Percentiles rank a stretch among this genome's conserved stretches.
Conservation (phyloP, 2,797 vertebrate genomes). For the Diplodus sargus region DNA sequence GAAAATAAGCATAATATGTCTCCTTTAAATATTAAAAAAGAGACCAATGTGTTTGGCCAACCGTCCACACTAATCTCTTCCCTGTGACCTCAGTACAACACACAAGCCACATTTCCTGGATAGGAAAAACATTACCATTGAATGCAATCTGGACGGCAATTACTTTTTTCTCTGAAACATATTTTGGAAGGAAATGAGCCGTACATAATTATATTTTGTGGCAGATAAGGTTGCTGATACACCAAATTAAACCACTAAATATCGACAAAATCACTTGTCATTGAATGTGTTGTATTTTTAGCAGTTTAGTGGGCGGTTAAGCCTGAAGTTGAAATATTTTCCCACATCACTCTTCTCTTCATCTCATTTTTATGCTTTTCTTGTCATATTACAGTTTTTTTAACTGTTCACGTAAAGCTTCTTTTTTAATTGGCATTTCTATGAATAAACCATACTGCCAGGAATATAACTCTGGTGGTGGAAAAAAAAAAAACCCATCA, state of each 20-base stretch:
- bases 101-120: slow-evolving; percentile 10
- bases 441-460: neutral
- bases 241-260: slow-evolving; percentile 9
- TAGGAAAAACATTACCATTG: neutral
- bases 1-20: no score
- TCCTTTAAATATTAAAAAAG: neutral
- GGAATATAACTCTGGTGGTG: neutral
- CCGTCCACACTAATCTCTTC: no score
- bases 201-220: slow-evolving; percentile 24
- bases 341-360: neutral
- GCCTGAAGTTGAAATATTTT: neutral
- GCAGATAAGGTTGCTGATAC: slow-evolving; percentile 18
- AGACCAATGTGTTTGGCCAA: neutral
- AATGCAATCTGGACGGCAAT: neutral
- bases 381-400: neutral
- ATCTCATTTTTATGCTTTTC: neutral
- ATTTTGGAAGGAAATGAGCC: slow-evolving; percentile 26
- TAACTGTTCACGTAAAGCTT: neutral
- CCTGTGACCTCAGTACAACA: neutral
- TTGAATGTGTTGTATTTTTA: neutral
- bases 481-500: neutral
- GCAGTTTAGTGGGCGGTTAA: neutral
- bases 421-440: neutral
- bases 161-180: slow-evolving; percentile 19
- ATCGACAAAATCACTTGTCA: neutral